These are phyloP conservation scores for Xylota segnis DNA, from an alignment of 2,888 invertebrate genomes.

Conservation along the genomic window DNA sequence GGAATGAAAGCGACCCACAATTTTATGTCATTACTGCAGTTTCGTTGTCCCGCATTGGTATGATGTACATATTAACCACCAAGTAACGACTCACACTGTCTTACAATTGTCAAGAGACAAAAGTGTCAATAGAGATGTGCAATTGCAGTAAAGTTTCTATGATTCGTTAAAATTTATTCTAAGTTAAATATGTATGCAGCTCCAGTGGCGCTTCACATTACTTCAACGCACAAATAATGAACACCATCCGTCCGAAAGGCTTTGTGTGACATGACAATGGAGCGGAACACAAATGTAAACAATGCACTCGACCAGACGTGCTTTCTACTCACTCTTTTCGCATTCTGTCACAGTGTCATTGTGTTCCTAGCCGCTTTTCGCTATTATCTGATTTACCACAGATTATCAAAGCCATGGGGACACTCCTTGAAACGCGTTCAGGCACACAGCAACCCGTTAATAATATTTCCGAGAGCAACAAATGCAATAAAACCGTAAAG, in stretches of 20 bases:
- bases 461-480: slow-evolving; percentile 17
- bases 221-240: background rate
- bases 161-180: background rate
- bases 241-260: background rate
- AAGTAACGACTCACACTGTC: no score
- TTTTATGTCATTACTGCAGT: no score
- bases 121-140: no score
- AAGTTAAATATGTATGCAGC: background rate
- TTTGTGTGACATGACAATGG: background rate
- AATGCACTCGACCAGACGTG: background rate
- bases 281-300: background rate
- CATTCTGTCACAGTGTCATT: background rate
- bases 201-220: background rate
- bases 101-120: no score
- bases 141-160: no score
- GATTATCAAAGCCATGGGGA: slow-evolving; percentile 39
- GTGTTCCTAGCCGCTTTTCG: background rate
- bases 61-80: no score
- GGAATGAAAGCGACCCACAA: no score
- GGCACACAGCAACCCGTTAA: slow-evolving; percentile 30
- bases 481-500: slow-evolving; percentile 34
- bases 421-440: slow-evolving; percentile 44
- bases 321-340: background rate
- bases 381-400: slow-evolving; percentile 39
- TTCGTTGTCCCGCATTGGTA: no score